A percentile compares a stretch with the other conserved stretches of the same genome.
These are phyloP conservation scores for Hydrotaea diabolus DNA, from an alignment of 2,888 invertebrate genomes.

Conservation along the genomic window DNA sequence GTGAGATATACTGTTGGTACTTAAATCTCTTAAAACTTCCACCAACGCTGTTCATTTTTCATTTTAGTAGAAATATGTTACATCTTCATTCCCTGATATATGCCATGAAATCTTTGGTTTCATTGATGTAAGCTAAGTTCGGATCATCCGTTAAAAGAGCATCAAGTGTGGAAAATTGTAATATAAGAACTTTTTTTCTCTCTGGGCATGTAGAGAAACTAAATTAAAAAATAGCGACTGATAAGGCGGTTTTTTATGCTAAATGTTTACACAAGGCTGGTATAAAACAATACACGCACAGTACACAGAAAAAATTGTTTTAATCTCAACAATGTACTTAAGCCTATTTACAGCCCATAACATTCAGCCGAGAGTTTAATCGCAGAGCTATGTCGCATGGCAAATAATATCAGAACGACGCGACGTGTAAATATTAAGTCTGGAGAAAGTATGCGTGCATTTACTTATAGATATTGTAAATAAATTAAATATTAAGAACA, in stretches of 20 bases:
- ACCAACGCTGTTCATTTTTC: too few species aligned
- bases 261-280: slow-evolving; percentile 44
- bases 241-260: slow-evolving; percentile 32
- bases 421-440: slow-evolving; percentile 26
- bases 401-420: slow-evolving; percentile 29
- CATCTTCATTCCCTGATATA: too few species aligned
- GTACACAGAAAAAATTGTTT: slow-evolving; percentile 20
- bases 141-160: slow-evolving; percentile 18
- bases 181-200: slow-evolving; percentile 20
- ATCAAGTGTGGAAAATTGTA: slow-evolving; percentile 5
- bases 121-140: too few species aligned
- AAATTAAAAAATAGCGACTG: slow-evolving; percentile 23
- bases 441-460: slow-evolving; percentile 47
- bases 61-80: too few species aligned
- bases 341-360: slow-evolving; percentile 29
- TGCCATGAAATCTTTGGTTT: too few species aligned
- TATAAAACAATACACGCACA: neutral
- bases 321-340: slow-evolving; percentile 44
- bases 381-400: neutral
- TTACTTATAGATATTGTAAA: neutral
- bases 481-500: neutral
- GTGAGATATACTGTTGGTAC: too few species aligned
- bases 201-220: neutral
- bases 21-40: too few species aligned
- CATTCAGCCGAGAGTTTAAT: neutral